Conservation (phyloP, 1,140 invertebrate genomes). For the Heterodera carotae region DNA sequence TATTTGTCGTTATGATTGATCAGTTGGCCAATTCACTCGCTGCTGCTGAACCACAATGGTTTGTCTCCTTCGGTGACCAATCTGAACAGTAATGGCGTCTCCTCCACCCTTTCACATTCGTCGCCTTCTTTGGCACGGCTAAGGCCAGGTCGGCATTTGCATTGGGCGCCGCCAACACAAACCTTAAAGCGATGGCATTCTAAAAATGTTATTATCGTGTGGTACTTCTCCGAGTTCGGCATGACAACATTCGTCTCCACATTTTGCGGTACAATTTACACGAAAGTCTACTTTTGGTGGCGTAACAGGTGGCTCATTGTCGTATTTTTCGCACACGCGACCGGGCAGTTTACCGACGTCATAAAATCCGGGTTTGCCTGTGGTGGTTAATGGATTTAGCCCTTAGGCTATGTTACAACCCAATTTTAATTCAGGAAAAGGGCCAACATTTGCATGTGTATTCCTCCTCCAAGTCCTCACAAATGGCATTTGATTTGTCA, state of each 20-base stretch:
- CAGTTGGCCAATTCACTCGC: neutral
- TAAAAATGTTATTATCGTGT: neutral
- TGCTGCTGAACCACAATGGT: conserved; percentile 61
- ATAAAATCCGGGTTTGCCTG: conserved; percentile 22
- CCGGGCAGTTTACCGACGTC: conserved; percentile 22
- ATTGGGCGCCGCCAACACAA: conserved; percentile 10
- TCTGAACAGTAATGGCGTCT: conserved; percentile 53
- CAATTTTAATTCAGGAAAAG: too few relatives aligned
- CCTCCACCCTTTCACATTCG: conserved; percentile 55
- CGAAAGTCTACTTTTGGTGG: neutral
- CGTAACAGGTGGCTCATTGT: neutral
- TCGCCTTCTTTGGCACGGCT: conserved; percentile 41
- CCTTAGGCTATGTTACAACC: too few relatives aligned
- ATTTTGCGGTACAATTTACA: neutral
- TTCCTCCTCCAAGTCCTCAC: conserved; percentile 10
- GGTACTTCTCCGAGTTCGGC: neutral
- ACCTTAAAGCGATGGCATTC: conserved; percentile 13
- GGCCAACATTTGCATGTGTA: conserved; percentile 23
- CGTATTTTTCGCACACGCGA: neutral
- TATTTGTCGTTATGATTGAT: too few relatives aligned
- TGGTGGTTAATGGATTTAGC: too few relatives aligned
- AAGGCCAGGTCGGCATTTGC: conserved; percentile 51
- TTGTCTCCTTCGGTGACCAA: conserved; percentile 49
- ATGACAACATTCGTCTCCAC: neutral
- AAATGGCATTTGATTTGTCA: conserved; percentile 14